phyloP scores from a whole-genome alignment of 2,888 invertebrate species.

The Mesoligia furuncula region DNA sequence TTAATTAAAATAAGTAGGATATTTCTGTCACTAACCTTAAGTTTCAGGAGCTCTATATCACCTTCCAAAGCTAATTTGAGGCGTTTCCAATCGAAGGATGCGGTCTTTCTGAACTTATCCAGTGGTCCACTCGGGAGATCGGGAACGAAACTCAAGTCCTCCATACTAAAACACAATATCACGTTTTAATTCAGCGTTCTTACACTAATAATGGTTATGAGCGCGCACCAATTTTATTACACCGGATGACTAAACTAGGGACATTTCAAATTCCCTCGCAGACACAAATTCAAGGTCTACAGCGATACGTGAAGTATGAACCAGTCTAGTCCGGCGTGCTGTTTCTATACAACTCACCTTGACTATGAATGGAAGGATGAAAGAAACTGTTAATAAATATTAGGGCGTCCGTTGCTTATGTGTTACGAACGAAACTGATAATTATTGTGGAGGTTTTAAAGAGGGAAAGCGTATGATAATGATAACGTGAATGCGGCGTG shows the following conservation, averaged over 20 bases:
- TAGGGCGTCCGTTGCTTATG: constrained; percentile 62
- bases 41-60: constrained; percentile 92
- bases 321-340: constrained; percentile 56
- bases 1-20: constrained; percentile 8
- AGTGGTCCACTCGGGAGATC: constrained; percentile 94
- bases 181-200: constrained; percentile 63
- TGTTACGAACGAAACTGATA: constrained; percentile 68
- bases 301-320: constrained; percentile 63
- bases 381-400: constrained; percentile 48
- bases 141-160: constrained; percentile 91
- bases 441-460: constrained; percentile 64
- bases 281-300: constrained; percentile 69
- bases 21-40: constrained; percentile 92
- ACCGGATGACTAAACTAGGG: constrained; percentile 77
- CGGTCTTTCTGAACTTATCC: constrained; percentile 94
- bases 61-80: constrained; percentile 95
- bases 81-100: constrained; percentile 96
- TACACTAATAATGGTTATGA: constrained; percentile 60
- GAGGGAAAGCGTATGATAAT: constrained; percentile 67
- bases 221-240: constrained; percentile 69
- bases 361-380: constrained; percentile 65
- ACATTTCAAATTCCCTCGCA: constrained; percentile 74
- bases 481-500: constrained; percentile 71
- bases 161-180: constrained; percentile 81
- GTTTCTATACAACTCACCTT: constrained; percentile 74